A percentile compares a stretch with the other conserved stretches of the same genome.
Evolutionary conservation across 2,888 invertebrate genomes (phyloP).

Genomic region (Falcaria lacertinaria): DNA sequence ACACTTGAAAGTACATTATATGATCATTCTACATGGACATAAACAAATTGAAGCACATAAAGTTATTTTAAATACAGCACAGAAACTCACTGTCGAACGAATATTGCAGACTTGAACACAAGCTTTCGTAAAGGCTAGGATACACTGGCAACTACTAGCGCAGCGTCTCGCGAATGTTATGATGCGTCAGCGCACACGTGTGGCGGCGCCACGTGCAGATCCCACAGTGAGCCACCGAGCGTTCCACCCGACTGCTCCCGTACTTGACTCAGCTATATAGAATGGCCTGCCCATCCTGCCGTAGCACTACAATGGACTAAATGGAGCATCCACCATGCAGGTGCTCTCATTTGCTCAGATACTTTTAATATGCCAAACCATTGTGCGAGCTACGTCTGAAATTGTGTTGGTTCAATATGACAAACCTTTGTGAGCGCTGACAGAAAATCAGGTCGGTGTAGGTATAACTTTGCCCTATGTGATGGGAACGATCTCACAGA

Average conservation of each 20-base stretch:
- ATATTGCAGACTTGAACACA: not conserved
- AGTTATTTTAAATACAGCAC: not conserved
- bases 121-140: slow-evolving; percentile 24
- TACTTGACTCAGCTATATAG: slow-evolving; percentile 62
- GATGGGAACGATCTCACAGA: not conserved
- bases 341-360: not conserved
- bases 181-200: slow-evolving; percentile 60
- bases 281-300: slow-evolving; percentile 59
- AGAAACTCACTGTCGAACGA: not conserved
- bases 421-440: not conserved
- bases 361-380: not conserved
- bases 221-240: slow-evolving; percentile 54
- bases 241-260: slow-evolving; percentile 72
- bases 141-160: slow-evolving; percentile 26
- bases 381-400: not conserved
- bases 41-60: not conserved
- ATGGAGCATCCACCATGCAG: slow-evolving; percentile 47
- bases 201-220: slow-evolving; percentile 58
- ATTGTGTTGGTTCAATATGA: not conserved
- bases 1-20: not conserved
- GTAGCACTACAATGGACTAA: slow-evolving; percentile 51
- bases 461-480: not conserved
- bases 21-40: not conserved
- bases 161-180: slow-evolving; percentile 33
- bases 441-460: not conserved